Percentiles rank a stretch among this genome's conserved stretches.
Evolutionary conservation across 2,797 vertebrate genomes (phyloP).

Genomic region (Alosa sapidissima): DNA sequence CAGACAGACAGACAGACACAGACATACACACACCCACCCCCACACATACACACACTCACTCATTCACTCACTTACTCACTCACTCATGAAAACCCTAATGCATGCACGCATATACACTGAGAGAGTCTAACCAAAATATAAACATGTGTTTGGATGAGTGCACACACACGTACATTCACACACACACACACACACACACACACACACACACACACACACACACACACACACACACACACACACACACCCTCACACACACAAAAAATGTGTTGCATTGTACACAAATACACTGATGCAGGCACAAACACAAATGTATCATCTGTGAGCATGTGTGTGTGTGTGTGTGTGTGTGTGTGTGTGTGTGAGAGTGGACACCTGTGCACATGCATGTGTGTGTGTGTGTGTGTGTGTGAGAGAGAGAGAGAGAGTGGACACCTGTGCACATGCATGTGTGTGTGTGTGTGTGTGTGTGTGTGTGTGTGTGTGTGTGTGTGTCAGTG

Average conservation of each 20-base stretch:
- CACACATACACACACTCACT: too few relatives aligned
- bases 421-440: too few relatives aligned
- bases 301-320: slow-evolving; percentile 14
- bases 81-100: too few relatives aligned
- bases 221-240: slow-evolving; percentile 3
- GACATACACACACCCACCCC: too few relatives aligned
- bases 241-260: slow-evolving; percentile 20
- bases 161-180: too few relatives aligned
- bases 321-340: too few relatives aligned
- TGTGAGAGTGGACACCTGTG: too few relatives aligned
- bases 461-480: background rate
- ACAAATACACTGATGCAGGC: slow-evolving; percentile 32
- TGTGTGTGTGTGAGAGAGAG: too few relatives aligned
- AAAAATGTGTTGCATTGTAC: background rate
- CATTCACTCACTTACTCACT: background rate
- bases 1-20: background rate
- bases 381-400: too few relatives aligned
- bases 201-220: background rate
- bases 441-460: too few relatives aligned
- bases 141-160: background rate
- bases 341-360: too few relatives aligned
- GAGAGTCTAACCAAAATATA: background rate
- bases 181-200: background rate
- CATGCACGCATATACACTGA: too few relatives aligned
- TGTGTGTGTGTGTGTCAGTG: background rate